Percentiles rank a stretch among this genome's conserved stretches.
Conservation (phyloP, 2,888 invertebrate species). For the Oscheius sp. region DNA sequence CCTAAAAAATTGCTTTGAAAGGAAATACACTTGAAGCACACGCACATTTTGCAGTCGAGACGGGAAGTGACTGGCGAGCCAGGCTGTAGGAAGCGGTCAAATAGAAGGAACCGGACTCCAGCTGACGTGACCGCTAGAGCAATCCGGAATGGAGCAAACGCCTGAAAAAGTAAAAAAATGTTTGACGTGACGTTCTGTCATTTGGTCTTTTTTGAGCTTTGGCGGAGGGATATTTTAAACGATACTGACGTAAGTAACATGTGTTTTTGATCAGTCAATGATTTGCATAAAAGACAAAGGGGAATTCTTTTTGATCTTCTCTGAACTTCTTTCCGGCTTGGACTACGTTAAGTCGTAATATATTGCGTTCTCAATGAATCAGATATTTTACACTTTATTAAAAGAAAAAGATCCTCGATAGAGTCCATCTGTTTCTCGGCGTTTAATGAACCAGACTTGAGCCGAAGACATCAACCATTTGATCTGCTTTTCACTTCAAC, state of each 20-base stretch:
- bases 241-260: background rate
- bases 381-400: too few relatives aligned
- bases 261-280: background rate
- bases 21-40: background rate
- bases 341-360: too few relatives aligned
- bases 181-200: background rate
- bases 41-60: constrained; percentile 1
- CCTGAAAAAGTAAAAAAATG: background rate
- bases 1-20: background rate
- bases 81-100: constrained; percentile 21
- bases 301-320: too few relatives aligned
- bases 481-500: background rate
- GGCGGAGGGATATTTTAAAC: background rate
- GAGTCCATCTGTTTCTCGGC: background rate
- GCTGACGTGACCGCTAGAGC: constrained; percentile 27
- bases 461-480: background rate
- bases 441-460: background rate
- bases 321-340: too few relatives aligned
- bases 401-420: too few relatives aligned
- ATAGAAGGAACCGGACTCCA: constrained; percentile 17
- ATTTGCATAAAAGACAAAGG: background rate
- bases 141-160: constrained; percentile 20
- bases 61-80: constrained; percentile 10
- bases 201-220: background rate
- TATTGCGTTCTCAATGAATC: too few relatives aligned